Evolutionary conservation across 2,888 invertebrate genomes (phyloP).

Genomic region (Eupelmus urozonus): DNA sequence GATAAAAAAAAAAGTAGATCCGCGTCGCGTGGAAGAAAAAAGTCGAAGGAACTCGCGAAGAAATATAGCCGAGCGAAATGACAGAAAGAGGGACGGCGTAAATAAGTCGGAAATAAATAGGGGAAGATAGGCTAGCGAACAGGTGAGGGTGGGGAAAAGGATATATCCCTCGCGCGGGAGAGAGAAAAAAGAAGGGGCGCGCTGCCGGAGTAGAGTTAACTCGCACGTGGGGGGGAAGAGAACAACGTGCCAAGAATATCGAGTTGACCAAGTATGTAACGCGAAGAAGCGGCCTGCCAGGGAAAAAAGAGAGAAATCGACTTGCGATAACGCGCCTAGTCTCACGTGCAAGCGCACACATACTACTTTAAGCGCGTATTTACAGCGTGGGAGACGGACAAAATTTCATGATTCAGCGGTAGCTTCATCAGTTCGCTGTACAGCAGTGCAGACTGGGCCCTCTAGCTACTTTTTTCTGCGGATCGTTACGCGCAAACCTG

Average conservation of each 20-base stretch:
- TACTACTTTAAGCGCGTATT: slow-evolving; percentile 37
- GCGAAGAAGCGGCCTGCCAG: slow-evolving; percentile 60
- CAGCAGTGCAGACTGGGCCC: not conserved
- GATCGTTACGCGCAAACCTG: not conserved
- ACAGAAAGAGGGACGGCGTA: slow-evolving; percentile 23
- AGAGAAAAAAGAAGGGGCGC: not conserved
- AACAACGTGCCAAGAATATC: slow-evolving; percentile 65
- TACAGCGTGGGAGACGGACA: slow-evolving; percentile 24
- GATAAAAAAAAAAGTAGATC: not conserved
- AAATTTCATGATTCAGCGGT: slow-evolving; percentile 58
- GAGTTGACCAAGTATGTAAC: slow-evolving; percentile 66
- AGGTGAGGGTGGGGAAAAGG: slow-evolving; percentile 8
- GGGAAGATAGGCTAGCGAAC: slow-evolving; percentile 25
- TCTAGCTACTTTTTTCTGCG: slow-evolving; percentile 11
- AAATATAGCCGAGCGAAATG: slow-evolving; percentile 24
- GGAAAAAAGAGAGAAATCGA: slow-evolving; percentile 51
- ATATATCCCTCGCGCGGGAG: not conserved
- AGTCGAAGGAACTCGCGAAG: not conserved
- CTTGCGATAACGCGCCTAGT: slow-evolving; percentile 54
- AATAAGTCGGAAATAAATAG: slow-evolving; percentile 49
- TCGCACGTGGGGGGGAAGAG: not conserved
- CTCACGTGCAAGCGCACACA: slow-evolving; percentile 18
- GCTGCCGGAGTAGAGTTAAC: not conserved
- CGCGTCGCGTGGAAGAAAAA: not conserved
- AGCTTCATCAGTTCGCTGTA: slow-evolving; percentile 45